Evolutionary conservation across 2,888 invertebrate species (phyloP).

Genomic region (Gymnoscelis rufifasciata): DNA sequence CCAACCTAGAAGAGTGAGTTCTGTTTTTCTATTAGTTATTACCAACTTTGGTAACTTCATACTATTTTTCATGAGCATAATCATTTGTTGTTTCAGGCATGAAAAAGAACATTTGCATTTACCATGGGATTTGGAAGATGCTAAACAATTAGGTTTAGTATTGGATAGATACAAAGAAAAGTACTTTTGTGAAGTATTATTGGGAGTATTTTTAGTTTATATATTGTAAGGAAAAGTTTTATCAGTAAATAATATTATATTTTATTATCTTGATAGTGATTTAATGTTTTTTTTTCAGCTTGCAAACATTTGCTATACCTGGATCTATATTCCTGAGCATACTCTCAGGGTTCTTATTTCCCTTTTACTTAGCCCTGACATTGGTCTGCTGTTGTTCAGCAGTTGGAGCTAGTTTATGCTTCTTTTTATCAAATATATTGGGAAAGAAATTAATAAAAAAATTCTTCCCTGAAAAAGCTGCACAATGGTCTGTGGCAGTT

Average conservation of each 20-base stretch:
- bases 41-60: too few relatives aligned
- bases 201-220: slow-evolving; percentile 93
- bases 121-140: slow-evolving; percentile 96
- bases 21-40: too few relatives aligned
- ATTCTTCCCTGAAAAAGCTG: slow-evolving; percentile 93
- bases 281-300: slow-evolving; percentile 72
- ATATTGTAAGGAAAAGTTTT: slow-evolving; percentile 86
- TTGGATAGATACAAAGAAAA: slow-evolving; percentile 94
- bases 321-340: slow-evolving; percentile 99
- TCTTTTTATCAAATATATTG: slow-evolving; percentile 92
- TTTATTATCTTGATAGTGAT: background rate
- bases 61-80: too few relatives aligned
- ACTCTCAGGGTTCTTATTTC: slow-evolving; percentile 96
- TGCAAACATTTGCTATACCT: slow-evolving; percentile 99
- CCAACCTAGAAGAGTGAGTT: slow-evolving; percentile 92
- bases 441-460: slow-evolving; percentile 91
- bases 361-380: slow-evolving; percentile 92
- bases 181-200: slow-evolving; percentile 94
- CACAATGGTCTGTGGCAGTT: slow-evolving; percentile 91
- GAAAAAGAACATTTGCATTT: slow-evolving; percentile 92
- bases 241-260: background rate
- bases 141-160: slow-evolving; percentile 94
- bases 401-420: slow-evolving; percentile 96
- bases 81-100: slow-evolving; percentile 80
- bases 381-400: slow-evolving; percentile 97